Conservation (phyloP, 2,797 vertebrate species). For the Trematocara caparti region DNA sequence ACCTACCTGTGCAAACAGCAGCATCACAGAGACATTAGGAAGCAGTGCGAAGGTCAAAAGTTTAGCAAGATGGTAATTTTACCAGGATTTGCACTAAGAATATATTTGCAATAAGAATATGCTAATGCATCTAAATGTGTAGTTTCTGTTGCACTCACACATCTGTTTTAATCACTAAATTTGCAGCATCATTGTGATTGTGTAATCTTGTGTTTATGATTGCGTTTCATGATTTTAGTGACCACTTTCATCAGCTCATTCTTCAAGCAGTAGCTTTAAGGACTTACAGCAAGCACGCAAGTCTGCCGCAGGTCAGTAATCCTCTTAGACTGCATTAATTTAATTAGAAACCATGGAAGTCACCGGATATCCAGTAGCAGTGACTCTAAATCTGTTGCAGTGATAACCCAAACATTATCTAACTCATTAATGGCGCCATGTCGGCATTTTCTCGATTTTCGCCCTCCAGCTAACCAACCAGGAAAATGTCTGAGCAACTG, state of each 20-base stretch:
- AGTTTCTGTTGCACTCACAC: background rate
- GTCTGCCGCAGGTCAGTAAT: slow-evolving; percentile 73
- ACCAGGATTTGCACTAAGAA: background rate
- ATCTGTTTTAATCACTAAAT: background rate
- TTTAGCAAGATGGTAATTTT: background rate
- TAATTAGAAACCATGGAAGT: slow-evolving; percentile 51
- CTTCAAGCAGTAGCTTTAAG: background rate
- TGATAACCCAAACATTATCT: background rate
- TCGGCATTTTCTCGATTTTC: background rate
- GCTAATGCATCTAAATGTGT: background rate
- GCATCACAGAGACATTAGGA: background rate
- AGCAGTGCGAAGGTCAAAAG: background rate
- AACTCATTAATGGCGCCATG: background rate
- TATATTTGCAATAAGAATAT: background rate
- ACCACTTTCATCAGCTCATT: background rate
- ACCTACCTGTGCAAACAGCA: background rate
- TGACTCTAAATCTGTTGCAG: background rate
- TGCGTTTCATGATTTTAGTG: background rate
- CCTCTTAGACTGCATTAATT: slow-evolving; percentile 74
- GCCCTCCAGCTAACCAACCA: slow-evolving; percentile 25
- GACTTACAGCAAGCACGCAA: slow-evolving; percentile 31
- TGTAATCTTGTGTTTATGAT: background rate
- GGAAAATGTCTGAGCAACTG: slow-evolving; percentile 70
- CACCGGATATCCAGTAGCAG: background rate
- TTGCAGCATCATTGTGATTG: background rate